Evolutionary conservation across 1,140 invertebrate genomes (phyloP), one percentile per base, ranked within the genome.

Genomic region (Drosophila sechellia): DNA sequence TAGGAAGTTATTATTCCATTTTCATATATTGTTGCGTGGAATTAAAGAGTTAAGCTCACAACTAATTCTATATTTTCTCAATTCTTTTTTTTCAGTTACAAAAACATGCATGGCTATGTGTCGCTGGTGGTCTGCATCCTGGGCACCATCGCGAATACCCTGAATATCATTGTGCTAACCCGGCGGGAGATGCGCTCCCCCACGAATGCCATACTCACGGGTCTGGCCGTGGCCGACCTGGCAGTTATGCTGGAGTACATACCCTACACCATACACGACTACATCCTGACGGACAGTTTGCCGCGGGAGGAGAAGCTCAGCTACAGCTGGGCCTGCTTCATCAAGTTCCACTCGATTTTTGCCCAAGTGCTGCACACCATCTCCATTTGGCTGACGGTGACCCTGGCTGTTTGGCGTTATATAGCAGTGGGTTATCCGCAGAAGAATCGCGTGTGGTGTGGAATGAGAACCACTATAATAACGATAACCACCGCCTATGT

Each of bases 181-280:
- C 94, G 97, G 3, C 93, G 95, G 12, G 96, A 98, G 90, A 98
- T 98, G 97, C 92, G 80, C 1, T 96, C 96, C 3, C 95, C 97
- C 0, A 97, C 96, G 4, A 98, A 98, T 92, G 94, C 94, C 60
- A 97, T 97, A 71, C 93, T 95, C 96, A 98, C 97, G 0, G 97
- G 96, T 11, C 93, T 99, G 12, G 98, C 98, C 0, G 94, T 98
- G 1, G 96, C 97, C 1, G 98, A 99, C 91, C 94, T 98, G 39
- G 93, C 98, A 3, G 97, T 98, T 0, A 98, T 99, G 97, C 92
- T 97, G 37, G 97, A 97, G 66, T 99, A 98, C 90, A 96, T 98
- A 59, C 97, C 98, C 0, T 98, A 96, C 86, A 95, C 95, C 4
- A 94, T 96, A 40, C 96, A 98, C 90, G 94, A 95, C 90, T 96